phyloP scores from a whole-genome alignment of 1,140 invertebrate species.

The Drosophila varians region DNA sequence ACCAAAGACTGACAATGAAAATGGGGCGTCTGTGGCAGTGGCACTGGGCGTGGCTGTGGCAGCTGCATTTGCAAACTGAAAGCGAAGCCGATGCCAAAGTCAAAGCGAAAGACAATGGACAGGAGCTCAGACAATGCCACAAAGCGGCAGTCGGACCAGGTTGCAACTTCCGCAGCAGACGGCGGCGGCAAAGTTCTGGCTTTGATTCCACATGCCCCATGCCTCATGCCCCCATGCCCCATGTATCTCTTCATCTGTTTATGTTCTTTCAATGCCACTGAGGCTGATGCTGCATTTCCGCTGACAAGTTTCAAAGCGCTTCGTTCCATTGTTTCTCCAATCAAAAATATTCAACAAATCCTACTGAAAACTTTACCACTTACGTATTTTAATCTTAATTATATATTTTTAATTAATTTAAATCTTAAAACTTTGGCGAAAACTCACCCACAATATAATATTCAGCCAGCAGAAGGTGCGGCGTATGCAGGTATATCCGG shows the following conservation, averaged over 20 bases:
- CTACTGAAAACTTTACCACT: too few species aligned
- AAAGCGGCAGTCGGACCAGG: neutral
- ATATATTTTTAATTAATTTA: neutral
- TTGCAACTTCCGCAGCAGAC: conserved; percentile 65
- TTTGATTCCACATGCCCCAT: conserved; percentile 19
- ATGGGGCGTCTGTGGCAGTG: neutral
- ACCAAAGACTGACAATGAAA: conserved; percentile 13
- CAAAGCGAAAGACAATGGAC: conserved; percentile 12
- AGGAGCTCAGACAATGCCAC: conserved; percentile 46
- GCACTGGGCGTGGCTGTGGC: conserved; percentile 5
- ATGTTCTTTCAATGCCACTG: conserved; percentile 12
- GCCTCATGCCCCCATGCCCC: conserved; percentile 2
- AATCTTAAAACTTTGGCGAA: neutral
- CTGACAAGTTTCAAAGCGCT: conserved; percentile 1
- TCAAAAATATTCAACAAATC: too few species aligned
- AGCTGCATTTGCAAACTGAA: conserved; percentile 8
- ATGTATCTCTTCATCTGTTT: conserved; percentile 10
- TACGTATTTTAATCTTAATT: neutral
- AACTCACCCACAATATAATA: conserved; percentile 89
- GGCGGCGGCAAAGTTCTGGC: conserved; percentile 63
- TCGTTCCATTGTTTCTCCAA: too few species aligned
- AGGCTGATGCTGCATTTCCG: conserved; percentile 46
- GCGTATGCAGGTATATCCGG: conserved; percentile 91
- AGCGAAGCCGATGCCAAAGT: conserved; percentile 11
- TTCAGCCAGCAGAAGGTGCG: conserved; percentile 91